phyloP scores from a whole-genome alignment of 2,797 vertebrate species.

The Semotilus atromaculatus region DNA sequence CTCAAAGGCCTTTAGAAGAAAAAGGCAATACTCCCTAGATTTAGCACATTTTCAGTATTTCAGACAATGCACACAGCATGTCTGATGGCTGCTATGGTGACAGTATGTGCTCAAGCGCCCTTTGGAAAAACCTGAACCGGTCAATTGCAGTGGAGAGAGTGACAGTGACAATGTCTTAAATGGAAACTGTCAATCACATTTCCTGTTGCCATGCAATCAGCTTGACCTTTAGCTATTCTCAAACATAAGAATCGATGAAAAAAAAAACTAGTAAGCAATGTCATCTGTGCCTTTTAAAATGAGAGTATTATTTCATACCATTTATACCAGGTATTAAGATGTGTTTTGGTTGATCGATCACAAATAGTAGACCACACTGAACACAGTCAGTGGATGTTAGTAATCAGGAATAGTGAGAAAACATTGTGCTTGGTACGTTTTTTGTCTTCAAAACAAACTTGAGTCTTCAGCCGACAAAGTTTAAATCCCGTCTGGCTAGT shows the following conservation, averaged over 20 bases:
- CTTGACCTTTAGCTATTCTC: constrained; percentile 22
- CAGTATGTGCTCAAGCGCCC: constrained; percentile 15
- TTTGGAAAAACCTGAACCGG: constrained; percentile 29
- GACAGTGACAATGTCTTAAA: constrained; percentile 26
- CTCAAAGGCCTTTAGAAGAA: neutral
- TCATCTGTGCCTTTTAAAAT: constrained; percentile 3
- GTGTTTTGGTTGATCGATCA: neutral
- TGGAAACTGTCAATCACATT: constrained; percentile 38
- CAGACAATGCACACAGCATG: constrained; percentile 9
- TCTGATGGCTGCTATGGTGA: constrained; percentile 45
- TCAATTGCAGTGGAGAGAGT: constrained; percentile 13
- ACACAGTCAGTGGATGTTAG: neutral
- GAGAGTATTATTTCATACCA: neutral
- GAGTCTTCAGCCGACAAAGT: neutral
- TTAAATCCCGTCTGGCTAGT: neutral
- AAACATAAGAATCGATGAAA: constrained; percentile 1
- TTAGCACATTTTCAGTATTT: constrained; percentile 26
- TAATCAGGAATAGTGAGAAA: neutral
- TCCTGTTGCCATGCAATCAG: constrained; percentile 26
- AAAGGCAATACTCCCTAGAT: neutral
- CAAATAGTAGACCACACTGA: neutral
- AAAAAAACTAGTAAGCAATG: neutral
- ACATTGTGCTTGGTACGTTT: neutral
- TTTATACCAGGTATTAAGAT: neutral
- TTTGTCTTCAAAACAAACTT: neutral